Conservation (phyloP, 1,140 invertebrate species). For the Aradophagus sp. region DNA sequence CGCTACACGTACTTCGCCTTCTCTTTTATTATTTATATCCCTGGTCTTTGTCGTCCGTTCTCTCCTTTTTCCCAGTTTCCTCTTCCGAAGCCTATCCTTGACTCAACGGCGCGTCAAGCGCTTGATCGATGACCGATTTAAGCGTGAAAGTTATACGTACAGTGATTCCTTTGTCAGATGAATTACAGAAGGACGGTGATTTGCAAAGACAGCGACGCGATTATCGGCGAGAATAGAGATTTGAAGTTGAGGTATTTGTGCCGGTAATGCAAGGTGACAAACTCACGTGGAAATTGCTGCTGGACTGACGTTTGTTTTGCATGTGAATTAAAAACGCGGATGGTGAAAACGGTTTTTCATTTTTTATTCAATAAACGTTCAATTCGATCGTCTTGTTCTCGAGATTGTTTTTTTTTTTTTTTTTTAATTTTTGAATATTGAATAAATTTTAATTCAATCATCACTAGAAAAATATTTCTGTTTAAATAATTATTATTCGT, state of each 20-base stretch:
- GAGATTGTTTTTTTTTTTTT: too few relatives aligned
- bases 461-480: too few relatives aligned
- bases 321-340: neutral
- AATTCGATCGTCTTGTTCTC: too few relatives aligned
- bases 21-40: too few relatives aligned
- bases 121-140: conserved; percentile 60
- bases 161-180: conserved; percentile 47
- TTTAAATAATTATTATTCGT: too few relatives aligned
- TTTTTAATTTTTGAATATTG: too few relatives aligned
- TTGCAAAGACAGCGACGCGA: conserved; percentile 36
- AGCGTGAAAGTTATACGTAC: conserved; percentile 55
- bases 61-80: conserved; percentile 6
- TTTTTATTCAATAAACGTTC: too few relatives aligned
- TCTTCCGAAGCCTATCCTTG: conserved; percentile 16
- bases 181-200: conserved; percentile 49
- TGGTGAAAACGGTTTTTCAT: too few relatives aligned
- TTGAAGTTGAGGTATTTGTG: conserved; percentile 22
- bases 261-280: conserved; percentile 19
- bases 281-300: conserved; percentile 4
- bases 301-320: neutral
- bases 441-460: too few relatives aligned
- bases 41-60: too few relatives aligned
- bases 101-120: conserved; percentile 32
- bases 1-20: too few relatives aligned
- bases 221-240: conserved; percentile 39